Base-by-base conservation (phyloP, 2,888 invertebrate genomes). In the Parnassius glacialis region DNA sequence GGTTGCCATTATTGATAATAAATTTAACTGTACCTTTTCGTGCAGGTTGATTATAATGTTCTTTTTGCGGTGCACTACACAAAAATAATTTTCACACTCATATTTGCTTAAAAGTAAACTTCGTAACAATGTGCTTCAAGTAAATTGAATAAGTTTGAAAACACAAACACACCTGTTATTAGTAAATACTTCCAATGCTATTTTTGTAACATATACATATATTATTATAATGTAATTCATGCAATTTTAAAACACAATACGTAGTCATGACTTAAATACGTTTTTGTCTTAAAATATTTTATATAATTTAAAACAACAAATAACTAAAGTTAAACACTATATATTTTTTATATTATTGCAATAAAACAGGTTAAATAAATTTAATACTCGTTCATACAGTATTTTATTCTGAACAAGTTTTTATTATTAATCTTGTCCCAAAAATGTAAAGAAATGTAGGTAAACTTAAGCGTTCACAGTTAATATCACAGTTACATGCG, bases 401-500 rank as follows among this genome's bases (percentile, higher is more conserved):
- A 2, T 43, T 54, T 44, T 54, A 42, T 42, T 2, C 16, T 44
- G 11, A 20, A 20, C n/a, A 16, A 44, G 5, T 11, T 53, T 7
- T 43, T 10, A 16, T 44, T 12, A 41, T 13, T 9, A 42, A 52
- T 47, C 5, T 42, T 53, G 48, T 20, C 12, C 42, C 20, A 10
- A 20, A 2, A 51, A 58, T 10, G 78, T 77, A 74, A 86, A 77
- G 44, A 84, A 81, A 84, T 81, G 75, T 81, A 79, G 78, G 79
- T 76, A 85, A 87, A 85, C 81, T 87, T 83, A 79, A 81, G 75
- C 73, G 76, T 82, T 84, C 85, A 78, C 10, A 48, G 85, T 79
- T 89, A 90, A 90, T 89, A 87, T 81, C 86, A 83, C 83, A 80
- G 80, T 86, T 86, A 86, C 89, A 89, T 88, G 88, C 89, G 84